Percentiles rank a stretch among this genome's conserved stretches.
phyloP scores from a whole-genome alignment of 2,888 invertebrate species.

The Caenorhabditis angaria region DNA sequence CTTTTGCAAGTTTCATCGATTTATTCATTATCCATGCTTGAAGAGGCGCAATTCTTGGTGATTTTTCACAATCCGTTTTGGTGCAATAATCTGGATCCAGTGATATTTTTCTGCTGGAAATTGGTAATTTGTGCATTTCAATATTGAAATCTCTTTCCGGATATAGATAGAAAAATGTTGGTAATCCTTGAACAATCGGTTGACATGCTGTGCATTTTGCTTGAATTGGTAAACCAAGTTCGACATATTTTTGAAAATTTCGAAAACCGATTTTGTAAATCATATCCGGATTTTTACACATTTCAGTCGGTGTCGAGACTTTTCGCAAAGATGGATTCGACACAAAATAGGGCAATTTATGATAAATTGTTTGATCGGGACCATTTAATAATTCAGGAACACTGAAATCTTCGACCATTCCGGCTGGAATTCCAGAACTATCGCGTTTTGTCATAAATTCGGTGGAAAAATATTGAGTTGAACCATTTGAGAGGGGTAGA shows the following conservation, averaged over 20 bases:
- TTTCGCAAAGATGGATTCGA: conserved; percentile 25
- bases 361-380: conserved; percentile 14
- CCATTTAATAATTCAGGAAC: not conserved
- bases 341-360: conserved; percentile 35
- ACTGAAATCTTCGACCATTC: not conserved
- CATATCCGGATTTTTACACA: conserved; percentile 15
- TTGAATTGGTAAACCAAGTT: conserved; percentile 22
- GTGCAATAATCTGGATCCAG: conserved; percentile 6
- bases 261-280: conserved; percentile 29
- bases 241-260: conserved; percentile 15
- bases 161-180: conserved; percentile 17
- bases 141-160: conserved; percentile 28
- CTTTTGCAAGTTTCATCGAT: conserved; percentile 4
- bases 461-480: not conserved
- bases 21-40: conserved; percentile 13
- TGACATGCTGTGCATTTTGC: conserved; percentile 33
- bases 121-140: conserved; percentile 10
- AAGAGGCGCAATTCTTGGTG: conserved; percentile 17
- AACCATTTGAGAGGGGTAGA: not conserved
- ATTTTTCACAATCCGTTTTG: conserved; percentile 15
- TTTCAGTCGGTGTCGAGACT: conserved; percentile 18
- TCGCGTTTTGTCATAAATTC: not conserved
- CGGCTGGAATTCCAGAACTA: too few relatives aligned
- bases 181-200: conserved; percentile 27
- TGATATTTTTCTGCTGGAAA: not conserved